phyloP scores from a whole-genome alignment of 2,797 vertebrate genomes.

The Xenopus petersii region DNA sequence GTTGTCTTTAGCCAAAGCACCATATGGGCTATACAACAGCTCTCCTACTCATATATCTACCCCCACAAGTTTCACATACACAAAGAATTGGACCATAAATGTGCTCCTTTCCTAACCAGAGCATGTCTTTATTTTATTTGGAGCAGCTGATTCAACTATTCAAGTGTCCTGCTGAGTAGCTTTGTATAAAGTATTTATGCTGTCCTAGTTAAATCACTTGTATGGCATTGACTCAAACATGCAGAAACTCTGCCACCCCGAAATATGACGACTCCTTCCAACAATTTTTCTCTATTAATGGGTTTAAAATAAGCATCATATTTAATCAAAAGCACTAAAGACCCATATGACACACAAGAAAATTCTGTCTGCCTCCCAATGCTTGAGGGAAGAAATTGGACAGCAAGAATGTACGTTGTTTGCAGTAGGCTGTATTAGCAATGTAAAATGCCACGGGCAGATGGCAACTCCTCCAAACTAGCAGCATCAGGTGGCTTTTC shows the following conservation, averaged over 20 bases:
- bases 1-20: too few relatives aligned
- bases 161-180: not conserved
- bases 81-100: too few relatives aligned
- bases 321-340: conserved; percentile 2
- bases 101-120: too few relatives aligned
- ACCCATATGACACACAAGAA: conserved; percentile 1
- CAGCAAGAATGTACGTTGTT: conserved; percentile 43
- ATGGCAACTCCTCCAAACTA: conserved; percentile 43
- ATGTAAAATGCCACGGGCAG: conserved; percentile 45
- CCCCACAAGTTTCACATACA: too few relatives aligned
- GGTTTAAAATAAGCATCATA: conserved; percentile 11
- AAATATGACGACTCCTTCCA: not conserved
- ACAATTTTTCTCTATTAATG: not conserved
- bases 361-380: conserved; percentile 17
- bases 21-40: too few relatives aligned
- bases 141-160: too few relatives aligned
- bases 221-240: too few relatives aligned
- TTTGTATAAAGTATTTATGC: not conserved
- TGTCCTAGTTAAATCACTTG: too few relatives aligned
- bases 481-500: conserved; percentile 57
- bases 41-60: too few relatives aligned
- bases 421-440: conserved; percentile 34
- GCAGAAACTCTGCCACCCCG: too few relatives aligned
- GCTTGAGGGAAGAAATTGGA: conserved; percentile 35
- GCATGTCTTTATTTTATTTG: too few relatives aligned